phyloP scores from a whole-genome alignment of 2,888 invertebrate species.

The Pristionchus maxplancki region DNA sequence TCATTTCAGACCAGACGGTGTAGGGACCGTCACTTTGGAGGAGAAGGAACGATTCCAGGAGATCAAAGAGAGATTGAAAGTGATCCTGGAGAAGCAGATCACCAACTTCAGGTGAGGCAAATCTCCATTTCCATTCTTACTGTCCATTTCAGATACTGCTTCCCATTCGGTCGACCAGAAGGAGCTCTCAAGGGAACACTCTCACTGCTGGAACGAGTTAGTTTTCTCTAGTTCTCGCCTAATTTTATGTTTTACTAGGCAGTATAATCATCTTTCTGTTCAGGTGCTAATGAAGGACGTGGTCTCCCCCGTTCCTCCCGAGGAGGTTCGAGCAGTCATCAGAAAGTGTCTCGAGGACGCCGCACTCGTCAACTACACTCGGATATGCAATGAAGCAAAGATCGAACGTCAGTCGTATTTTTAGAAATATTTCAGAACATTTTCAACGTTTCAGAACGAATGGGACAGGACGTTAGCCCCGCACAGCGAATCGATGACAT shows the following conservation, averaged over 20 bases:
- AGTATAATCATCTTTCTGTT: constrained; percentile 42
- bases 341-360: constrained; percentile 98
- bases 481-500: constrained; percentile 88
- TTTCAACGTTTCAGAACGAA: constrained; percentile 70
- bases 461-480: constrained; percentile 78
- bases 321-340: constrained; percentile 96
- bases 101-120: constrained; percentile 91
- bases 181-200: constrained; percentile 96
- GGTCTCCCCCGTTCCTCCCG: constrained; percentile 93
- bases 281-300: constrained; percentile 98
- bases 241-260: background rate
- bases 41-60: constrained; percentile 94
- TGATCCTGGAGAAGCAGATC: constrained; percentile 95
- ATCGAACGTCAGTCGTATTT: constrained; percentile 89
- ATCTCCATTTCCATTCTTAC: background rate
- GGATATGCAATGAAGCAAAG: constrained; percentile 95
- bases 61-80: constrained; percentile 93
- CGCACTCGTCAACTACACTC: constrained; percentile 95
- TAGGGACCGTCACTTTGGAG: constrained; percentile 97
- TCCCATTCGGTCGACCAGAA: constrained; percentile 98
- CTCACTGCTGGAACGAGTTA: constrained; percentile 90
- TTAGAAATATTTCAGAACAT: background rate
- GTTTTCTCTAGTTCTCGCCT: background rate
- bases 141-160: constrained; percentile 85
- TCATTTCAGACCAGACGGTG: constrained; percentile 85